phyloP scores from a whole-genome alignment of 2,113 vertebrate species.

The Pogona vitticeps region DNA sequence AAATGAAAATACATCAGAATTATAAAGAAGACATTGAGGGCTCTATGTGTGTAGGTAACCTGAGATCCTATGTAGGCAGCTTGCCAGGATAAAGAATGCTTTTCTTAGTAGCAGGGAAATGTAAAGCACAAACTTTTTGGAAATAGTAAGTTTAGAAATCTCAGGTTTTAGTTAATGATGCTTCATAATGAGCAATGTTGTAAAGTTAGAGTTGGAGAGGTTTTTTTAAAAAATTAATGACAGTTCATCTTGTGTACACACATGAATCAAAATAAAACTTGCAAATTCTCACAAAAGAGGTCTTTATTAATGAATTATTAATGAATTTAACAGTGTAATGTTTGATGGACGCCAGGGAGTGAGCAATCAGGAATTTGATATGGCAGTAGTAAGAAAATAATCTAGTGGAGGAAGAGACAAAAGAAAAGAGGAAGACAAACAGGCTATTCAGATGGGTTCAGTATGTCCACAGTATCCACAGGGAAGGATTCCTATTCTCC shows the following conservation, averaged over 20 bases:
- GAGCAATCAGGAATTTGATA: too few species aligned
- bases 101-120: conserved; percentile 16
- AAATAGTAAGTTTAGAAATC: conserved; percentile 6
- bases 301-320: not conserved
- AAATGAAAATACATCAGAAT: conserved; percentile 30
- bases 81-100: conserved; percentile 16
- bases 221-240: conserved; percentile 3
- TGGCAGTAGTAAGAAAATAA: too few species aligned
- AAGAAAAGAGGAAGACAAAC: too few species aligned
- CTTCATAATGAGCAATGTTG: conserved; percentile 7
- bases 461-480: too few species aligned
- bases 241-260: not conserved
- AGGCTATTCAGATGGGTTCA: too few species aligned
- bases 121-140: conserved; percentile 44
- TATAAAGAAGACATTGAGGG: conserved; percentile 10
- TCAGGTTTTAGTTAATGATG: not conserved
- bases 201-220: not conserved
- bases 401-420: too few species aligned
- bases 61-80: conserved; percentile 30
- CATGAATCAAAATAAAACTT: not conserved
- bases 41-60: conserved; percentile 21
- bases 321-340: not conserved
- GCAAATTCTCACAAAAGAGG: not conserved
- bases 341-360: not conserved
- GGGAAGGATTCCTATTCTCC: too few species aligned